These are phyloP conservation scores for Pantherophis alleghaniensis DNA, from an alignment of 2,797 vertebrate species.

Conservation along the genomic window DNA sequence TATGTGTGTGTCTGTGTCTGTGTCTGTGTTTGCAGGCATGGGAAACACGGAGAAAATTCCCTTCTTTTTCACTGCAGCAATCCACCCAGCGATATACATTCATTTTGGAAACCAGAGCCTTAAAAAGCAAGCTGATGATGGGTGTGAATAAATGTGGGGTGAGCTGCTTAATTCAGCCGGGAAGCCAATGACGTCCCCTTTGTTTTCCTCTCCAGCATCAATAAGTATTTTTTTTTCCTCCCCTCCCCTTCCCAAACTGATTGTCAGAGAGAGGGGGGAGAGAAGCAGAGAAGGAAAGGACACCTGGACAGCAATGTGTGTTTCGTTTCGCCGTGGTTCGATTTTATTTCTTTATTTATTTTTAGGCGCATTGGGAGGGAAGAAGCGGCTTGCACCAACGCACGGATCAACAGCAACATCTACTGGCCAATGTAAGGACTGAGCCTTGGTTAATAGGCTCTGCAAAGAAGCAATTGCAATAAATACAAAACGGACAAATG, in stretches of 20 bases:
- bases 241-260: background rate
- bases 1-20: background rate
- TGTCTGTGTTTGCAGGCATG: conserved; percentile 51
- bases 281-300: conserved; percentile 18
- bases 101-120: conserved; percentile 36
- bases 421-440: conserved; percentile 41
- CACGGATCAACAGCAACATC: conserved; percentile 58
- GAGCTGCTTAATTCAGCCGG: background rate
- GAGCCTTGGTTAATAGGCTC: background rate
- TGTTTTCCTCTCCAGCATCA: conserved; percentile 31
- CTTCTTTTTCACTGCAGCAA: conserved; percentile 47
- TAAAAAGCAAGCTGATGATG: background rate
- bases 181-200: conserved; percentile 7
- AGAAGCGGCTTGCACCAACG: conserved; percentile 8
- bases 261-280: conserved; percentile 43
- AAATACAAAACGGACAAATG: background rate
- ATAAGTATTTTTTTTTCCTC: background rate
- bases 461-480: background rate
- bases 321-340: background rate
- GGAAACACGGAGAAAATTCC: conserved; percentile 64
- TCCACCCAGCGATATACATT: conserved; percentile 31
- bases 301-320: conserved; percentile 13
- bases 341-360: background rate
- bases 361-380: background rate
- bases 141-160: background rate